These are phyloP conservation scores for Oreochromis grahami DNA, from an alignment of 2,797 vertebrate genomes.

Conservation along the genomic window DNA sequence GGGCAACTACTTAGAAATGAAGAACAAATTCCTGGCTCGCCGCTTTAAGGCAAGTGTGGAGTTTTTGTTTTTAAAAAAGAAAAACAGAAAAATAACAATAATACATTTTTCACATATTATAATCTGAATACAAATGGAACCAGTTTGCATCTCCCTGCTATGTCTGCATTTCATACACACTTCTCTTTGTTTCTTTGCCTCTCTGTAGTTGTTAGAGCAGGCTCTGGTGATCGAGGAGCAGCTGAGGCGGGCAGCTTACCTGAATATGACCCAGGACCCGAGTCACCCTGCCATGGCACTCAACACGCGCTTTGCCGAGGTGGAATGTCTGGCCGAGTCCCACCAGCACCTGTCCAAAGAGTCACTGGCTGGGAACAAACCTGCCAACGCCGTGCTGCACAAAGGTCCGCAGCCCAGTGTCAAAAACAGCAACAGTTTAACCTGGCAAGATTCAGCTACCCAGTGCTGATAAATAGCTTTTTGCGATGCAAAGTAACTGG, in stretches of 20 bases:
- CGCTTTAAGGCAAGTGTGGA: slow-evolving; percentile 85
- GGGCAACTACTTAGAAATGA: slow-evolving; percentile 98
- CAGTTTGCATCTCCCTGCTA: neutral
- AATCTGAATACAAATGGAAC: neutral
- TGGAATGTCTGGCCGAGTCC: slow-evolving; percentile 97
- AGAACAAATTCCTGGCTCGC: slow-evolving; percentile 97
- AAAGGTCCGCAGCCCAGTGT: slow-evolving; percentile 79
- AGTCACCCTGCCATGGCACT: slow-evolving; percentile 95
- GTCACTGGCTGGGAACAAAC: slow-evolving; percentile 96
- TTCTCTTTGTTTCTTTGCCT: neutral
- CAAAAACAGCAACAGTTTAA: neutral
- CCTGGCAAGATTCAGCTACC: neutral
- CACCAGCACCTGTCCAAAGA: slow-evolving; percentile 99
- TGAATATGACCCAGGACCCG: slow-evolving; percentile 97
- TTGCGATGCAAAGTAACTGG: neutral
- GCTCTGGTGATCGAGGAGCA: slow-evolving; percentile 98
- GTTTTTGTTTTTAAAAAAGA: neutral
- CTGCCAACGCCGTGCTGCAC: slow-evolving; percentile 94
- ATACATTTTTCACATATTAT: slow-evolving; percentile 4
- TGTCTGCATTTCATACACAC: neutral
- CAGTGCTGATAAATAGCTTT: neutral
- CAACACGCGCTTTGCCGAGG: slow-evolving; percentile 92
- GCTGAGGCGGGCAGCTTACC: slow-evolving; percentile 91
- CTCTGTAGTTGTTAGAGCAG: slow-evolving; percentile 89
- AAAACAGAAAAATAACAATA: neutral